Percentiles rank a stretch among this genome's conserved stretches.
These are phyloP conservation scores for Netelia melanura DNA, from an alignment of 2,888 invertebrate genomes.

Conservation along the genomic window DNA sequence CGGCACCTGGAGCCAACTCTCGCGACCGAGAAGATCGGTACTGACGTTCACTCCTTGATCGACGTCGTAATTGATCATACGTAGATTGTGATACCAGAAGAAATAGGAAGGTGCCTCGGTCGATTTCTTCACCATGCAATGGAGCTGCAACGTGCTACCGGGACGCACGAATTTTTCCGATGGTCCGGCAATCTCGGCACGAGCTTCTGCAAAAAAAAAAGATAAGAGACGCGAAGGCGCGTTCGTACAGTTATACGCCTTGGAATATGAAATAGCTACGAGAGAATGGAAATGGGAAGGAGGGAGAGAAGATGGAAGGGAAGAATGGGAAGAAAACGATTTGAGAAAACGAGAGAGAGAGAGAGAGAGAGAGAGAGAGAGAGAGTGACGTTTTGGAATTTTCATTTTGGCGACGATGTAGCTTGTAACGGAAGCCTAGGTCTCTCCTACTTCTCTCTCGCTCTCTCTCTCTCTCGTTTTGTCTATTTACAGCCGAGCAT, in stretches of 20 bases:
- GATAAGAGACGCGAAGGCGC: slow-evolving; percentile 38
- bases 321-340: not conserved
- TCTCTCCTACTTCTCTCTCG: too few relatives aligned
- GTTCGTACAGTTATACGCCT: too few relatives aligned
- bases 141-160: slow-evolving; percentile 92
- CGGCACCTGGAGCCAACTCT: slow-evolving; percentile 88
- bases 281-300: not conserved
- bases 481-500: too few relatives aligned
- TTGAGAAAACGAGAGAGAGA: not conserved
- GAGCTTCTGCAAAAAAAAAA: slow-evolving; percentile 89
- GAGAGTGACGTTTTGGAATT: not conserved
- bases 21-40: slow-evolving; percentile 90
- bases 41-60: slow-evolving; percentile 95
- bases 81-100: slow-evolving; percentile 93
- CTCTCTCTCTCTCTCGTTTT: too few relatives aligned
- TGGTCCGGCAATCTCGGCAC: slow-evolving; percentile 94
- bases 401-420: not conserved
- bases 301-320: slow-evolving; percentile 2
- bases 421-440: too few relatives aligned
- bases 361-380: not conserved
- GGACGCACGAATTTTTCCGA: slow-evolving; percentile 95
- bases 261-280: too few relatives aligned
- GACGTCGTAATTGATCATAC: slow-evolving; percentile 96
- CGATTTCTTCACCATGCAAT: slow-evolving; percentile 93
- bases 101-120: slow-evolving; percentile 94